A percentile compares a stretch with the other conserved stretches of the same genome.
These are phyloP conservation scores for Scaeva pyrastri DNA, from an alignment of 2,888 invertebrate genomes.

Conservation along the genomic window DNA sequence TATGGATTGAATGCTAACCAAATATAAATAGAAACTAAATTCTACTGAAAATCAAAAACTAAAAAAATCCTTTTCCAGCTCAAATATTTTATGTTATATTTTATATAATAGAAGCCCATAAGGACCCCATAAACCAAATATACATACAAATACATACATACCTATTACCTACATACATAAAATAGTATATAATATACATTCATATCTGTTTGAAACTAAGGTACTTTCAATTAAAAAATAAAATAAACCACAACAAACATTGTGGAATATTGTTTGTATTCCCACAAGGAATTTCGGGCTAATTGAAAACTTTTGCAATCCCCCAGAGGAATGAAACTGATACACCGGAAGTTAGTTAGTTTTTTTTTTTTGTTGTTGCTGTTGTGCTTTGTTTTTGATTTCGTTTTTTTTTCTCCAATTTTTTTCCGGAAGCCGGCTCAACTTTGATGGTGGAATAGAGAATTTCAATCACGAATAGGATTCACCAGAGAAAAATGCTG, in stretches of 20 bases:
- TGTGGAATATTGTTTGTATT: slow-evolving; percentile 47
- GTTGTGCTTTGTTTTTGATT: no score
- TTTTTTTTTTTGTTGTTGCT: no score
- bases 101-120: neutral
- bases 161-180: no score
- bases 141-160: no score
- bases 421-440: slow-evolving; percentile 26
- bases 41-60: neutral
- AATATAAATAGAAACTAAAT: neutral
- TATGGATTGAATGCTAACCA: no score
- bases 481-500: neutral
- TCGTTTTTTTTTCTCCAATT: neutral
- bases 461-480: slow-evolving; percentile 3
- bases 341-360: slow-evolving; percentile 31
- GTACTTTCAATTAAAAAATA: slow-evolving; percentile 5
- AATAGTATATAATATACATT: no score
- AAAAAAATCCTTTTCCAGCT: neutral
- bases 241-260: slow-evolving; percentile 29
- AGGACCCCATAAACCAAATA: neutral
- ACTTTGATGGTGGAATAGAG: slow-evolving; percentile 5
- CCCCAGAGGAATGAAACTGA: slow-evolving; percentile 47
- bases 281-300: slow-evolving; percentile 55
- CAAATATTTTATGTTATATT: no score
- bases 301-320: slow-evolving; percentile 60
- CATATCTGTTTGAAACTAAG: neutral